Conservation (phyloP, 2,888 invertebrate genomes). For the Athripsodes cinereus region DNA sequence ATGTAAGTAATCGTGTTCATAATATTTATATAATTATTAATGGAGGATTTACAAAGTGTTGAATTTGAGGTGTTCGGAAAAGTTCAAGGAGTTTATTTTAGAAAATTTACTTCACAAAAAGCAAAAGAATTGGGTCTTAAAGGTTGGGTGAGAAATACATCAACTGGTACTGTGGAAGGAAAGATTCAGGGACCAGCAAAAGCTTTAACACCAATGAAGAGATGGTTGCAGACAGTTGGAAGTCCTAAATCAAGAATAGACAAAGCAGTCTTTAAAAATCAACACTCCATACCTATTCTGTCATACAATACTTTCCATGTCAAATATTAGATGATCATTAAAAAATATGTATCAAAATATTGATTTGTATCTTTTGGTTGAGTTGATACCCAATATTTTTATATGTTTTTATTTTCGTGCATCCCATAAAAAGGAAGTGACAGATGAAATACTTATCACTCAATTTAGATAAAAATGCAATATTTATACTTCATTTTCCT, state of each 20-base stretch:
- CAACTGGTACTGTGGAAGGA: slow-evolving; percentile 62
- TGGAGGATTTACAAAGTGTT: slow-evolving; percentile 29
- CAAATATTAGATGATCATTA: slow-evolving; percentile 32
- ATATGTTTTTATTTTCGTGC: too few species aligned
- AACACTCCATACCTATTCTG: slow-evolving; percentile 45
- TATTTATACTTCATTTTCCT: too few species aligned
- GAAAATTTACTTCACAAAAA: slow-evolving; percentile 60
- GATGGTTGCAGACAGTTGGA: slow-evolving; percentile 53
- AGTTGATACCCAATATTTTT: too few species aligned
- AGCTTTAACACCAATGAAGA: slow-evolving; percentile 56
- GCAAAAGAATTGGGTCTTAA: slow-evolving; percentile 56
- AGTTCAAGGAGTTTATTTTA: slow-evolving; percentile 54
- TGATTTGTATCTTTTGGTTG: too few species aligned
- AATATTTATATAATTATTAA: too few species aligned
- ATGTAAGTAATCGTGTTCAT: too few species aligned
- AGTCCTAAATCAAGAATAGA: slow-evolving; percentile 65
- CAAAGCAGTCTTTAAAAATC: slow-evolving; percentile 59
- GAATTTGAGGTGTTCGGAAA: slow-evolving; percentile 58
- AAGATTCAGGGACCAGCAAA: slow-evolving; percentile 54
- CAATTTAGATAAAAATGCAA: too few species aligned
- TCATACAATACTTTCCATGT: slow-evolving; percentile 46
- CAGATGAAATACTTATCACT: too few species aligned
- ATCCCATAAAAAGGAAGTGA: too few species aligned
- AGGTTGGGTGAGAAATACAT: slow-evolving; percentile 74
- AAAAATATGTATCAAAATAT: too few species aligned